phyloP scores from a whole-genome alignment of 2,113 vertebrate genomes.

The Pedetes capensis region DNA sequence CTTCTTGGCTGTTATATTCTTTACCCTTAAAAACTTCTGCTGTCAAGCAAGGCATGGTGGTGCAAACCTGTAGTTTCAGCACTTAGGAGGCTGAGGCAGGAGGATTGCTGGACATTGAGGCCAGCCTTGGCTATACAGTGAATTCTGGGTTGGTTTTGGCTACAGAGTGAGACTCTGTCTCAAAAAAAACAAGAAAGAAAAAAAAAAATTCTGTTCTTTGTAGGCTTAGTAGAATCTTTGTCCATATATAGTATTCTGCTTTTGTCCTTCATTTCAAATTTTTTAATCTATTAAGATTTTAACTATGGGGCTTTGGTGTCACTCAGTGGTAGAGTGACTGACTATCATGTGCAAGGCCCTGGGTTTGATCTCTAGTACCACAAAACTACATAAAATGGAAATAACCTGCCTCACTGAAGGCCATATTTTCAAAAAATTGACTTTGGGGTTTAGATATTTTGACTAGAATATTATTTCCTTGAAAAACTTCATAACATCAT shows the following conservation, averaged over 20 bases:
- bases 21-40: background rate
- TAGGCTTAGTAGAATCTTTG: background rate
- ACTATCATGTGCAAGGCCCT: too few relatives aligned
- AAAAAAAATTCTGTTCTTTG: background rate
- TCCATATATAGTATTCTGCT: background rate
- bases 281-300: conserved; percentile 5
- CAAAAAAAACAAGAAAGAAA: background rate
- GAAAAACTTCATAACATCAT: conserved; percentile 20
- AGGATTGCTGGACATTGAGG: too few relatives aligned
- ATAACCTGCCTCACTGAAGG: background rate
- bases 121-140: too few relatives aligned
- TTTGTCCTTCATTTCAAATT: conserved; percentile 26
- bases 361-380: background rate
- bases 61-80: too few relatives aligned
- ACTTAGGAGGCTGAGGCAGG: too few relatives aligned
- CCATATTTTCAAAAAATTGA: background rate
- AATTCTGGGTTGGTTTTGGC: too few relatives aligned
- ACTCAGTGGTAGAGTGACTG: background rate
- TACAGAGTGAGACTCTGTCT: too few relatives aligned
- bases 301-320: background rate
- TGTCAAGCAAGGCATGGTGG: background rate
- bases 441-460: conserved; percentile 2
- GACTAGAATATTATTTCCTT: conserved; percentile 18
- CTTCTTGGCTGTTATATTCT: background rate
- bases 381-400: background rate